Evolutionary conservation across 1,140 invertebrate species (phyloP).

Genomic region (Drosophila parvula): DNA sequence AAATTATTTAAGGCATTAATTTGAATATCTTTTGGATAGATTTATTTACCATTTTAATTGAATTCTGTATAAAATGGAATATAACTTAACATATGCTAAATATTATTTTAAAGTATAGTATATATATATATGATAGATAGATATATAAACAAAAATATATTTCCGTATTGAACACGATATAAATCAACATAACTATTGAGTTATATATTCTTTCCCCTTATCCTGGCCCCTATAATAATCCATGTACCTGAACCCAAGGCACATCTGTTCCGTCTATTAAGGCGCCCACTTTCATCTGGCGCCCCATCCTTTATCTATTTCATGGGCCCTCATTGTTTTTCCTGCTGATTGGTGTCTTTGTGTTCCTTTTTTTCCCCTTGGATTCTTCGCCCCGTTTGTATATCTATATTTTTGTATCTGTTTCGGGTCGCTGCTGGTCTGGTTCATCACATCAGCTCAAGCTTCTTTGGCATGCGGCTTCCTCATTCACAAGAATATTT

Average conservation of each 20-base stretch:
- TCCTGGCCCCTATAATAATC: neutral
- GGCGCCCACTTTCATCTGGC: constrained; percentile 22
- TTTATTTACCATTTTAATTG: neutral
- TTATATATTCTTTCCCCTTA: neutral
- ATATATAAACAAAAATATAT: neutral
- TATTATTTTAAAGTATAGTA: neutral
- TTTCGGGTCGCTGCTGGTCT: constrained; percentile 22
- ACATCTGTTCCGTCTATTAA: constrained; percentile 59
- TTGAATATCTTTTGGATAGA: neutral
- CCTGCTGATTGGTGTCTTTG: constrained; percentile 75
- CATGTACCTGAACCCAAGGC: constrained; percentile 20
- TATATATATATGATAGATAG: neutral
- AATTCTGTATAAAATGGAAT: neutral
- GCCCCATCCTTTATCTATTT: constrained; percentile 32
- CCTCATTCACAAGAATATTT: constrained; percentile 10
- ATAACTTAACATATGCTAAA: neutral
- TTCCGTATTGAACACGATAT: neutral
- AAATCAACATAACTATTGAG: neutral
- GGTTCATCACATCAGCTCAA: constrained; percentile 37
- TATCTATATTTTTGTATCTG: constrained; percentile 17
- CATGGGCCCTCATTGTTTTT: constrained; percentile 54
- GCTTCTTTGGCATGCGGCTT: constrained; percentile 29
- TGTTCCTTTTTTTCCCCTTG: constrained; percentile 41
- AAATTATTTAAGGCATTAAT: neutral
- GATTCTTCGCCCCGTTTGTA: constrained; percentile 2